These are phyloP conservation scores for Esox masquinongy DNA, from an alignment of 2,797 vertebrate genomes.

Conservation along the genomic window DNA sequence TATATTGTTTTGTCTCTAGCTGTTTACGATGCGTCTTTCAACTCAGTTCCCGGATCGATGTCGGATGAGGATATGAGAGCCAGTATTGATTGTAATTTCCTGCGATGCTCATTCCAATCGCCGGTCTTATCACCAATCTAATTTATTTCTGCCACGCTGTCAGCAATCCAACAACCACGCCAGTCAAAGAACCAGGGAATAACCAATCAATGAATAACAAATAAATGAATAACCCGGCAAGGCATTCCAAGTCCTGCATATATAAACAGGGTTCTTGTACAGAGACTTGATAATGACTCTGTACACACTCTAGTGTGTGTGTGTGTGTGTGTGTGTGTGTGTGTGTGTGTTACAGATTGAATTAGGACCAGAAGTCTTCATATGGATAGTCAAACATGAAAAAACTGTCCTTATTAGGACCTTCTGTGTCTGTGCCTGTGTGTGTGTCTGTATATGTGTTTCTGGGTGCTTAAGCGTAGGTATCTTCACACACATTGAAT, in stretches of 20 bases:
- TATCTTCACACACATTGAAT: not conserved
- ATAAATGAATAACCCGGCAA: constrained; percentile 50
- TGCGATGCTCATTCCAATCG: constrained; percentile 61
- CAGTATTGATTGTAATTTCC: constrained; percentile 76
- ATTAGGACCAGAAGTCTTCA: not conserved
- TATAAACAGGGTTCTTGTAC: constrained; percentile 44
- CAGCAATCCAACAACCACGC: constrained; percentile 44
- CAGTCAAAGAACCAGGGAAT: constrained; percentile 39
- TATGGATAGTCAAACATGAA: too few relatives aligned
- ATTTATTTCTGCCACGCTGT: constrained; percentile 66
- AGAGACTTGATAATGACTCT: constrained; percentile 44
- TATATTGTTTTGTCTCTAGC: not conserved
- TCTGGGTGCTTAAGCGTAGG: not conserved
- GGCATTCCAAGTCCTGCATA: constrained; percentile 49
- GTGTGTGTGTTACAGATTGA: not conserved
- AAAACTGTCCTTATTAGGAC: too few relatives aligned
- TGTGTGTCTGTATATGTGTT: not conserved
- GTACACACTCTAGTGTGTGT: constrained; percentile 6
- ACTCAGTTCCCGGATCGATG: constrained; percentile 52
- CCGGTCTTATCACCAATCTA: constrained; percentile 69
- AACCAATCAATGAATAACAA: constrained; percentile 58
- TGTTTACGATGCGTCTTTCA: constrained; percentile 27
- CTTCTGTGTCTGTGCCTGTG: not conserved
- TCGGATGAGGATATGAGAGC: constrained; percentile 66
- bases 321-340: constrained; percentile 24